Evolutionary conservation across 2,888 invertebrate species (phyloP).

Genomic region (Polyommatus iphigenia): DNA sequence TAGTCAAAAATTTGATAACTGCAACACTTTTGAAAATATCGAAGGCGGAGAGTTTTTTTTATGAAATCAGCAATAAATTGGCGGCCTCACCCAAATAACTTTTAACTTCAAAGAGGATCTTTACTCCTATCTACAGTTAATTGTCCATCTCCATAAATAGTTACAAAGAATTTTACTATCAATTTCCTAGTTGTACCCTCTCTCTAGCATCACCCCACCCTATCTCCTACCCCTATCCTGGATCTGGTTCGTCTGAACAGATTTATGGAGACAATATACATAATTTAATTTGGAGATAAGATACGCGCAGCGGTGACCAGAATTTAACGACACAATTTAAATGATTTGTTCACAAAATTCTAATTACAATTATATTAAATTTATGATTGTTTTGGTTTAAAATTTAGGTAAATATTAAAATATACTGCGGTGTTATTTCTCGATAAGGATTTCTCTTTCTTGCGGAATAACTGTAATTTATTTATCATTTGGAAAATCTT

Average conservation of each 20-base stretch:
- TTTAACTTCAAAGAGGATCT: no score
- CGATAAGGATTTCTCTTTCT: no score
- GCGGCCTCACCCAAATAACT: no score
- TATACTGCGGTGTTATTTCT: no score
- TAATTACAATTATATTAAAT: neutral
- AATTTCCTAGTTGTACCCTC: neutral
- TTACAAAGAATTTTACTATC: neutral
- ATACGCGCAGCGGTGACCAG: constrained; percentile 31
- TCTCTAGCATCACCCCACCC: neutral
- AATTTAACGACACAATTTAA: constrained; percentile 21
- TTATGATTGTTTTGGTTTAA: constrained; percentile 2
- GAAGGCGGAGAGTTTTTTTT: no score
- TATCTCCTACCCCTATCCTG: neutral
- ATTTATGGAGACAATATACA: constrained; percentile 35
- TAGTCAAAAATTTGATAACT: no score
- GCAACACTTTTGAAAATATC: no score
- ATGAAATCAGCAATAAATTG: no score
- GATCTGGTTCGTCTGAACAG: constrained; percentile 3
- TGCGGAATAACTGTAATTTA: no score
- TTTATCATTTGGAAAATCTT: no score
- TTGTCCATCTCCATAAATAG: neutral
- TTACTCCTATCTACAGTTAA: no score
- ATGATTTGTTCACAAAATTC: constrained; percentile 10
- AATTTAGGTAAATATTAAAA: no score
- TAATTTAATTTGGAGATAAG: constrained; percentile 36